phyloP scores from a whole-genome alignment of 2,888 invertebrate species.

The Lasioglossum oenotherae region DNA sequence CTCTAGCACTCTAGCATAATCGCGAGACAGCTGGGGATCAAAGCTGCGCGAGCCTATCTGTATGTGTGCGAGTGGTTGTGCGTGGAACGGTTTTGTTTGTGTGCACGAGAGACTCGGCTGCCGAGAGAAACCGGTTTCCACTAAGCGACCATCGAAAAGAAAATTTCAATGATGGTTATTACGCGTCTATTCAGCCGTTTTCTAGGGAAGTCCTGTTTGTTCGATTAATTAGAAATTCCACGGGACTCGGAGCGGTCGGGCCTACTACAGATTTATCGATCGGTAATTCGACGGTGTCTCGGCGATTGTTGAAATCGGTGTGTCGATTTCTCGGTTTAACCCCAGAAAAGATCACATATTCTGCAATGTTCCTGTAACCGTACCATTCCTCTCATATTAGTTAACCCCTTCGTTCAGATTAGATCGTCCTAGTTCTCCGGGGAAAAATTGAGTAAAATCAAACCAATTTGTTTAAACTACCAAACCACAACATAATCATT shows the following conservation, averaged over 20 bases:
- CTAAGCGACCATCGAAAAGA: conserved; percentile 46
- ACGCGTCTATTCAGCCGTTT: conserved; percentile 47
- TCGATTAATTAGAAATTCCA: conserved; percentile 51
- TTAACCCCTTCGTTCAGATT: too few relatives aligned
- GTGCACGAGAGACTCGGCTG: conserved; percentile 9
- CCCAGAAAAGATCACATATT: not conserved
- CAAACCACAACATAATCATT: too few relatives aligned
- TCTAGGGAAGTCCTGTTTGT: conserved; percentile 37
- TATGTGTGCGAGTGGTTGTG: not conserved
- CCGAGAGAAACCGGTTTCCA: conserved; percentile 52
- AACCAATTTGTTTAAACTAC: too few relatives aligned
- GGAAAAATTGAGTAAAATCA: too few relatives aligned
- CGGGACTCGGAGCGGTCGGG: not conserved
- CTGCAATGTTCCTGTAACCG: not conserved
- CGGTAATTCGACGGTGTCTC: not conserved
- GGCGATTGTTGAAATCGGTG: not conserved
- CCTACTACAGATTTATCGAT: not conserved
- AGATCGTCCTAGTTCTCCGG: too few relatives aligned
- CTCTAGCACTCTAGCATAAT: conserved; percentile 65
- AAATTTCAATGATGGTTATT: conserved; percentile 60
- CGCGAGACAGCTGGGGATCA: conserved; percentile 42
- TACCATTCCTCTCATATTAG: too few relatives aligned
- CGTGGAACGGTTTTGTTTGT: not conserved
- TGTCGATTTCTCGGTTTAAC: not conserved
- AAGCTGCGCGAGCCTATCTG: not conserved